These are phyloP conservation scores for Cyanistes caeruleus DNA, from an alignment of 2,113 vertebrate genomes.

Conservation along the genomic window DNA sequence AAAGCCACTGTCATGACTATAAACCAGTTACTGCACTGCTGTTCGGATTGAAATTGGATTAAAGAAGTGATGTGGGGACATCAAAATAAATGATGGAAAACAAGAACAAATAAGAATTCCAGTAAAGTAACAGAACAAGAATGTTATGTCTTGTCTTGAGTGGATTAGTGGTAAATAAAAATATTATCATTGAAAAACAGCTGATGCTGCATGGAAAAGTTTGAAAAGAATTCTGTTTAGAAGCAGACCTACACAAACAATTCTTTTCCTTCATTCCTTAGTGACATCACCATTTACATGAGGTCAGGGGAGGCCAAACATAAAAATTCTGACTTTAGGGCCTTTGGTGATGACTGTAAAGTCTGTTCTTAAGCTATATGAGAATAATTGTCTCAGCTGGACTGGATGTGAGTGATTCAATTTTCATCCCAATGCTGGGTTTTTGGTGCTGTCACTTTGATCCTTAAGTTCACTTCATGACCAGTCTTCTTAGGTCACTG, in stretches of 20 bases:
- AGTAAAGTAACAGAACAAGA: conserved; percentile 43
- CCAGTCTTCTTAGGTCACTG: background rate
- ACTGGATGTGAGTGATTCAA: background rate
- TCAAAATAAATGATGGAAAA: conserved; percentile 9
- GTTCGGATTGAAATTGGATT: conserved; percentile 22
- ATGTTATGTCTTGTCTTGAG: conserved; percentile 47
- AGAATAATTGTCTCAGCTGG: background rate
- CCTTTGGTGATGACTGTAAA: background rate
- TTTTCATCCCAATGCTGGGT: background rate
- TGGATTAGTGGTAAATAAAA: conserved; percentile 52
- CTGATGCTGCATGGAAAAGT: conserved; percentile 18
- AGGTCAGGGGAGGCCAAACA: background rate
- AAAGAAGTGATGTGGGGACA: conserved; percentile 44
- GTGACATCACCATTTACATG: background rate
- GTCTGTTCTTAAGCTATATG: background rate
- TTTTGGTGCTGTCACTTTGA: background rate
- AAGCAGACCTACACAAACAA: background rate
- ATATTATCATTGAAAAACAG: conserved; percentile 25
- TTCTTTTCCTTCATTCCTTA: background rate
- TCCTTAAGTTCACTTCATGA: background rate
- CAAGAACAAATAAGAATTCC: conserved; percentile 37
- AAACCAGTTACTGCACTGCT: background rate
- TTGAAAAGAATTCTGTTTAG: conserved; percentile 16
- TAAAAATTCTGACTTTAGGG: background rate
- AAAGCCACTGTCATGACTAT: background rate